A percentile compares a stretch with the other conserved stretches of the same genome.
Conservation (phyloP, 2,797 vertebrate genomes). For the Galago senegalensis region DNA sequence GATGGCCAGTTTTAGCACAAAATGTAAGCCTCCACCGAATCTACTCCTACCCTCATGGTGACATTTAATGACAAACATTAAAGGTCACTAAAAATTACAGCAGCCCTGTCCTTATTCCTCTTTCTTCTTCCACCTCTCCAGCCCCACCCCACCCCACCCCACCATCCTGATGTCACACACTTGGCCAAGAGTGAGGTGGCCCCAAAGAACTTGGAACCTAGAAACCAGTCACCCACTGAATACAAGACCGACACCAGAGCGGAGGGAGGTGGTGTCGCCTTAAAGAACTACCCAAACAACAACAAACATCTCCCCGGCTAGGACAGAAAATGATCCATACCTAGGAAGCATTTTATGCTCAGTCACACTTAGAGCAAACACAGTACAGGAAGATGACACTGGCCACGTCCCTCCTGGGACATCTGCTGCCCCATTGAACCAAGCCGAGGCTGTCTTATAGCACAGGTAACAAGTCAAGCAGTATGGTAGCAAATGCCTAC, state of each 20-base stretch:
- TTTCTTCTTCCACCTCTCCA: not conserved
- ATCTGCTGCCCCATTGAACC: not conserved
- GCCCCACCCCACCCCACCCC: not conserved
- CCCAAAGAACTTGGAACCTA: not conserved
- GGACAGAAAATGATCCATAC: not conserved
- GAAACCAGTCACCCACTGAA: not conserved
- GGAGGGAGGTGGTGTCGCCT: not conserved
- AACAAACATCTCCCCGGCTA: not conserved
- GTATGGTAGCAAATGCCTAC: not conserved
- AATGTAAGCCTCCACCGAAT: slow-evolving; percentile 2
- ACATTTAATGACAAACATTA: slow-evolving; percentile 20
- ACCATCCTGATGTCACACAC: not conserved
- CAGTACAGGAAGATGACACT: not conserved
- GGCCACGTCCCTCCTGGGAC: not conserved
- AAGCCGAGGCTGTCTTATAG: not conserved
- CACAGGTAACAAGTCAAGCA: not conserved
- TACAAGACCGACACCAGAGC: not conserved
- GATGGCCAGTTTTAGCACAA: slow-evolving; percentile 29
- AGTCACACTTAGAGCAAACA: not conserved
- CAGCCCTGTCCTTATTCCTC: not conserved
- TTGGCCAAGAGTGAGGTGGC: not conserved
- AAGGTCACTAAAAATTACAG: not conserved
- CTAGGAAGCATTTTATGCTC: not conserved
- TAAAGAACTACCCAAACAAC: not conserved
- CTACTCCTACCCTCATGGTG: not conserved